Base-by-base conservation (phyloP, 2,113 vertebrate genomes). In the Machaerirhynchus nigripectus region DNA sequence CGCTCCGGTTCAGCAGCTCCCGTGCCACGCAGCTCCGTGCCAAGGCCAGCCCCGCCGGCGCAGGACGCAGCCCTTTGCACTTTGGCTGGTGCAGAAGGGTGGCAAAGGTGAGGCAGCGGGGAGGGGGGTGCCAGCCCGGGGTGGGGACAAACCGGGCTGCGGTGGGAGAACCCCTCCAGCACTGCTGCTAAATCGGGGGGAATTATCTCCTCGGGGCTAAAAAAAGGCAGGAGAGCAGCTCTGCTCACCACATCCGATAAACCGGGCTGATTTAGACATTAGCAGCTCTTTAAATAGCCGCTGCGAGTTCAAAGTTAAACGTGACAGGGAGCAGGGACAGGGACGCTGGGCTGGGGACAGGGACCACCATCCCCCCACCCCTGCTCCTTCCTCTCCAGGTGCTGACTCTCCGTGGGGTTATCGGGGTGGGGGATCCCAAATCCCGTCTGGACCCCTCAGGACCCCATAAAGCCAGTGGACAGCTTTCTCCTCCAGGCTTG, bases 61-160 rank as follows among this genome's bases (percentile, higher is more conserved):
- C n/a, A 9, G 95, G 86, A 92, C 42, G 9, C 59, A n/a, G 92
- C 90, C 83, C 90, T 97, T 94, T 94, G 96, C 94, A 91, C 94
- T 84, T 87, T 94, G 95, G 49, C 89, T 91, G 80, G 8, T 1
- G 15, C 63, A 24, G 33, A 70, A 91, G 76, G 78, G 84, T 52
- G 84, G 86, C 90, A 86, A 83, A 80, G 95, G 81, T 39, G 80
- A 17, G 19, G 88, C 21, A 3, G 73, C 0, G 6, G 69, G 67
- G 77, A 89, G 39, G 28, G 80, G 87, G 42, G 50, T 28, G 15
- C 60, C 7, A 3, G 71, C 53, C 9, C 8, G 2, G 46, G 31
- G n/a, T 59, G 85, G 28, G 42, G 81, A 77, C 31, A 44, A 73
- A 47, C 49, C 1, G 4, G 90, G 76, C 35, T 31, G 35, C 1